Conservation (phyloP, 2,888 invertebrate genomes). For the Hydroisotoma schaefferi region DNA sequence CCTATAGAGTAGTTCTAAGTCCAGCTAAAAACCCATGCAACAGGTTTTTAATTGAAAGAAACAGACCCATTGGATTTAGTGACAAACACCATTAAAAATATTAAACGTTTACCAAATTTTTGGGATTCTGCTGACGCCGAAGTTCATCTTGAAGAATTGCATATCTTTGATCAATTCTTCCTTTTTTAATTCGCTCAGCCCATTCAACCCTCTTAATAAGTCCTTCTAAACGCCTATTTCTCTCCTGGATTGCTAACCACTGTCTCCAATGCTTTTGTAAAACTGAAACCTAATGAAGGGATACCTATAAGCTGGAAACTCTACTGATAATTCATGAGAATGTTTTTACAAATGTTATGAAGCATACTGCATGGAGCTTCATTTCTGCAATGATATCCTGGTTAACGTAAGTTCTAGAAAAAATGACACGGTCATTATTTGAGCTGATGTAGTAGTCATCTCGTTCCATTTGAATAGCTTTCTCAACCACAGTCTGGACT, state of each 20-base stretch:
- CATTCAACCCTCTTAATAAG: slow-evolving; percentile 41
- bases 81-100: neutral
- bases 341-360: too few species aligned
- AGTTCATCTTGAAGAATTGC: slow-evolving; percentile 42
- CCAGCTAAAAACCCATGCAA: slow-evolving; percentile 23
- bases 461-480: neutral
- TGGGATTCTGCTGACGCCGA: slow-evolving; percentile 39
- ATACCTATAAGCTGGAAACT: too few species aligned
- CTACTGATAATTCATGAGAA: too few species aligned
- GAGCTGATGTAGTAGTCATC: neutral
- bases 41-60: neutral
- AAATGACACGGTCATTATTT: neutral
- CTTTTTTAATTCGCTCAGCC: slow-evolving; percentile 44
- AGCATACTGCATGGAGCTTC: too few species aligned
- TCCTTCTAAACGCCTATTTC: slow-evolving; percentile 34
- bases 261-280: slow-evolving; percentile 47
- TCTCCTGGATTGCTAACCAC: slow-evolving; percentile 40
- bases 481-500: neutral
- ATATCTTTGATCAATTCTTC: slow-evolving; percentile 38
- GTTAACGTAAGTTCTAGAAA: neutral
- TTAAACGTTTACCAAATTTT: slow-evolving; percentile 24
- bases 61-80: neutral
- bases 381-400: too few species aligned
- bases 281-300: slow-evolving; percentile 36
- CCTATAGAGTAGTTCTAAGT: slow-evolving; percentile 45